Evolutionary conservation across 2,888 invertebrate genomes (phyloP).

Genomic region (Trichopoda pennipes): DNA sequence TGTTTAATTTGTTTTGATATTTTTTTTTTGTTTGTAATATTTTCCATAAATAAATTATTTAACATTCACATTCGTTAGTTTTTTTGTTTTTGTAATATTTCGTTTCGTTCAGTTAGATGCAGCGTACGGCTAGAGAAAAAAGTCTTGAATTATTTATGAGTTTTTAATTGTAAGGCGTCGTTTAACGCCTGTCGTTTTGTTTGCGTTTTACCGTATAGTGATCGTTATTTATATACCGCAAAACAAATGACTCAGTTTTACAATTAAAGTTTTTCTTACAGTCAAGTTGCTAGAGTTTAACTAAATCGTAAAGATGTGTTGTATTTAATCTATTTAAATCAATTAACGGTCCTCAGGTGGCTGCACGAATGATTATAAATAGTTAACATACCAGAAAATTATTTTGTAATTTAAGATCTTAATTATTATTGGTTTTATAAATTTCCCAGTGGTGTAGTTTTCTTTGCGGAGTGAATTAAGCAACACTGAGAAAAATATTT

Average conservation of each 20-base stretch:
- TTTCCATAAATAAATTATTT: slow-evolving; percentile 50
- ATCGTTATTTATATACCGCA: not conserved
- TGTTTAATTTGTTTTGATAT: slow-evolving; percentile 61
- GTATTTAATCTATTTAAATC: slow-evolving; percentile 49
- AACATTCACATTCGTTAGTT: slow-evolving; percentile 46
- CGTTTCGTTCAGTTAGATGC: slow-evolving; percentile 21
- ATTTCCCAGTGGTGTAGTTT: too few relatives aligned
- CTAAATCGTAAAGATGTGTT: not conserved
- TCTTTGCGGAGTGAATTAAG: too few relatives aligned
- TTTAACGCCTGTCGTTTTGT: slow-evolving; percentile 57
- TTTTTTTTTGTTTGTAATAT: slow-evolving; percentile 31
- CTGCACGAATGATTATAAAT: too few relatives aligned
- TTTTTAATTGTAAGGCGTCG: slow-evolving; percentile 69
- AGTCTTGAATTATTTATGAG: slow-evolving; percentile 65
- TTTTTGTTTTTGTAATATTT: slow-evolving; percentile 7
- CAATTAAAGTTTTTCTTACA: not conserved
- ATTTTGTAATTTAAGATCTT: too few relatives aligned
- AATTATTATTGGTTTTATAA: too few relatives aligned
- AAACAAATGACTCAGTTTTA: slow-evolving; percentile 41
- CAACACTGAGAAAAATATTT: too few relatives aligned
- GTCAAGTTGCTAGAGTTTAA: not conserved
- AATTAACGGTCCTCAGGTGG: slow-evolving; percentile 26
- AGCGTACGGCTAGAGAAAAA: slow-evolving; percentile 11
- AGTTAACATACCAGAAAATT: too few relatives aligned
- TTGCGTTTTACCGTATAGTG: slow-evolving; percentile 13